phyloP scores from a whole-genome alignment of 2,888 invertebrate genomes.

The Therioaphis trifolii region DNA sequence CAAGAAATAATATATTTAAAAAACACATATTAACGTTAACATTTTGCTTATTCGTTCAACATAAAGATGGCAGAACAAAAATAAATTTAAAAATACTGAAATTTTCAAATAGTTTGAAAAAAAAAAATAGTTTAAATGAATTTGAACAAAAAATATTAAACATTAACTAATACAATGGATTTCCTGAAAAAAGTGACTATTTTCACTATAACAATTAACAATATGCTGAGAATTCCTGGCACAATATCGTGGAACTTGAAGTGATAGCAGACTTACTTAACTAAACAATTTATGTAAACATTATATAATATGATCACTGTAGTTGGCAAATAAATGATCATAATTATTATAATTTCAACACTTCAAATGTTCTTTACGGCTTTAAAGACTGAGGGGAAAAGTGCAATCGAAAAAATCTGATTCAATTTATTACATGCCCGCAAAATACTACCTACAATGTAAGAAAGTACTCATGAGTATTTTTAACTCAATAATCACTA shows the following conservation, averaged over 20 bases:
- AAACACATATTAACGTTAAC: too few relatives aligned
- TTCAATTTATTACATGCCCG: conserved; percentile 1
- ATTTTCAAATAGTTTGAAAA: conserved; percentile 16
- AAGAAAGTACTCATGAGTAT: conserved; percentile 11
- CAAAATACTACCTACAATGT: background rate
- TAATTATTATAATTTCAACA: conserved; percentile 47
- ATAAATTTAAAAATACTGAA: background rate
- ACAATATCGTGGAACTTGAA: conserved; percentile 40
- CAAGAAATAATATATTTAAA: too few relatives aligned
- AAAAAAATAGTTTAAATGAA: too few relatives aligned
- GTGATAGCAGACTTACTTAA: conserved; percentile 56
- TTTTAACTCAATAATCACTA: background rate
- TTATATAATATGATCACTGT: conserved; percentile 34
- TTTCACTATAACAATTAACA: conserved; percentile 45
- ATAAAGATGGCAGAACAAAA: conserved; percentile 1
- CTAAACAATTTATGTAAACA: conserved; percentile 58
- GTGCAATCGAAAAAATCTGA: background rate
- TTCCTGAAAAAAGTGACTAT: conserved; percentile 37
- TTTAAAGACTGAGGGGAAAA: background rate
- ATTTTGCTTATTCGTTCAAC: too few relatives aligned
- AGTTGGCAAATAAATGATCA: conserved; percentile 48
- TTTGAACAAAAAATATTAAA: conserved; percentile 31
- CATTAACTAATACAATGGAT: conserved; percentile 15
- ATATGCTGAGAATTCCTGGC: conserved; percentile 54
- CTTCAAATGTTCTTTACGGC: background rate